Evolutionary conservation across 1,140 invertebrate genomes (phyloP), one percentile per base, ranked within the genome.

Genomic region (Ostrea edulis): DNA sequence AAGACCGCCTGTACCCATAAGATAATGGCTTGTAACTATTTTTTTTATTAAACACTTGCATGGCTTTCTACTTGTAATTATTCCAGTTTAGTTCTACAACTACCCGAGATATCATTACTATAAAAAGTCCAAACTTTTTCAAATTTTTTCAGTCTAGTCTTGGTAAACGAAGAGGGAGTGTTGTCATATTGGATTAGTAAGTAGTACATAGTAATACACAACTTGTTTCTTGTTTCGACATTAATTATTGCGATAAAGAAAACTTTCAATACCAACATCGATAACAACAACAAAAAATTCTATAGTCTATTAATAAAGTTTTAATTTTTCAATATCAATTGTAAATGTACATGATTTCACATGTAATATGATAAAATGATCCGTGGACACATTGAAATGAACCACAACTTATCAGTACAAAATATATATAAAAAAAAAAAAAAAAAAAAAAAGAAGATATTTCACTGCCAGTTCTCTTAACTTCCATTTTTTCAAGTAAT

Each of bases 401-500:
- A 54, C 53, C 53, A 54, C 5, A 54, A 54, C 53, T 54, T 54
- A 54, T 54, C 53, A 54, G 53, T 54, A 54, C 53, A 54, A 54
- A 54, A 54, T 54, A 54, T 8, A 54, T n/a, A n/a, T n/a, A n/a
- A n/a, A n/a, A n/a, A n/a, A 44, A 44, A 44, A 44, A 44, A 5
- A 1, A 44, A 1, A 44, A 1, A 44, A 5, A 44, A 44, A 44
- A 5, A 44, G 5, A 44, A 44, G n/a, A n/a, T 12, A 55, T 55
- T 55, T 17, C 54, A 55, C 54, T 55, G 2, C 9, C 54, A 55
- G 54, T 55, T 55, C 8, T 55, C 8, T 82, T 82, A 8, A 82
- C 81, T 82, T 82, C 81, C 17, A 14, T 44, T 82, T 82, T 82
- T 82, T 51, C 8, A 82, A 8, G 35, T 82, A 82, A 53, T 82